Base-by-base conservation (phyloP, 1,140 invertebrate genomes). In the Drosophila athabasca region DNA sequence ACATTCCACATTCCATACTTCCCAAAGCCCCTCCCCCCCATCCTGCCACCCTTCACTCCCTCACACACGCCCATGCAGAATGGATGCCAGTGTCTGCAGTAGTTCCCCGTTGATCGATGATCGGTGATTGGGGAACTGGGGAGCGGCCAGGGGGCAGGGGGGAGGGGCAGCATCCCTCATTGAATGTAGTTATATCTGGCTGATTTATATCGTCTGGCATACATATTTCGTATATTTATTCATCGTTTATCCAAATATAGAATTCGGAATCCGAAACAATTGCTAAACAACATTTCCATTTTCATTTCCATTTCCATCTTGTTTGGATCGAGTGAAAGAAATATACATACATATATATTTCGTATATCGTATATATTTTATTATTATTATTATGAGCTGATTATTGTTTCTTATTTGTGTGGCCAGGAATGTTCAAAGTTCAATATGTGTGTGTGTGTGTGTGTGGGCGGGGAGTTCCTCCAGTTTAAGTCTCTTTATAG, bases 181-280 rank as follows among this genome's bases (percentile, higher is more conserved):
- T 74, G 46, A 52, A 5, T 57, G 57, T 71, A 74, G 76, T 65
- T 75, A 79, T 79, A 61, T 62, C 57, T 61, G 71, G 54, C 59
- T 80, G 78, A 80, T 80, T 80, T 80, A 80, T 80, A 66, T 71
- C 77, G 57, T 29, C 65, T 71, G 66, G 71, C 52, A 76, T 76
- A 55, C 52, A 76, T 76, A 55, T 62, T 48, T 76, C 59, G 48
- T 66, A 66, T 81, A 75, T 80, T 80, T 80, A 80, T 80, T 67
- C 66, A 61, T 51, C 53, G 59, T 52, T 80, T 67, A 49, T 62
- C 45, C 46, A 75, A 79, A 69, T 60, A 60, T 62, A 69, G 59
- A 79, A 60, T 49, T 41, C 17, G 15, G 7, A 71, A 62, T 43
- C 66, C 29, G 15, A 49, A 45, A 52, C 54, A 24, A 73, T 60